Conservation (phyloP, 2,113 vertebrate species). For the Perca flavescens region DNA sequence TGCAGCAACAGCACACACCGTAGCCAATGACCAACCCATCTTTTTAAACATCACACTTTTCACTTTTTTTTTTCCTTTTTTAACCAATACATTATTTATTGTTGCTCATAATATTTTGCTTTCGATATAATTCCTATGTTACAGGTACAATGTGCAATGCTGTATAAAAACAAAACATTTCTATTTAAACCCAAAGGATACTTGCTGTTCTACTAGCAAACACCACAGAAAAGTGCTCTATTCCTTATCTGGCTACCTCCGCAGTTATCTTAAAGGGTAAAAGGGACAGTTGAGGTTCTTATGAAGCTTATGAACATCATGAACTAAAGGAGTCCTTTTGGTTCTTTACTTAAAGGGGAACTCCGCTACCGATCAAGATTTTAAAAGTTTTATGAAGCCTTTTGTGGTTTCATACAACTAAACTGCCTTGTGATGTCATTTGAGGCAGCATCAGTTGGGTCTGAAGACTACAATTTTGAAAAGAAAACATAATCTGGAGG, state of each 20-base stretch:
- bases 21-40: slow-evolving; percentile 21
- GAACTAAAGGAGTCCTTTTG: slow-evolving; percentile 45
- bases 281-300: slow-evolving; percentile 68
- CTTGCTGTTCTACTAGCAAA: slow-evolving; percentile 74
- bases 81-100: slow-evolving; percentile 84
- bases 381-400: neutral
- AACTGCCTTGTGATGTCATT: neutral
- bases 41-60: slow-evolving; percentile 45
- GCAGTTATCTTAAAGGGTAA: slow-evolving; percentile 79
- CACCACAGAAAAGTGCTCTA: slow-evolving; percentile 79
- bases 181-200: slow-evolving; percentile 81
- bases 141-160: slow-evolving; percentile 85
- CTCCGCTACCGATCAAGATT: neutral
- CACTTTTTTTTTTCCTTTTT: slow-evolving; percentile 53
- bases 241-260: slow-evolving; percentile 71
- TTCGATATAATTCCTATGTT: slow-evolving; percentile 84
- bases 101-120: slow-evolving; percentile 79
- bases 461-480: neutral
- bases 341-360: slow-evolving; percentile 35
- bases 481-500: neutral
- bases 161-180: slow-evolving; percentile 83
- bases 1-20: slow-evolving; percentile 44
- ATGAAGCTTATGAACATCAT: slow-evolving; percentile 54
- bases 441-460: neutral
- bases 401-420: neutral